These are phyloP conservation scores for Watsonalla binaria DNA, from an alignment of 2,888 invertebrate genomes.

Conservation along the genomic window DNA sequence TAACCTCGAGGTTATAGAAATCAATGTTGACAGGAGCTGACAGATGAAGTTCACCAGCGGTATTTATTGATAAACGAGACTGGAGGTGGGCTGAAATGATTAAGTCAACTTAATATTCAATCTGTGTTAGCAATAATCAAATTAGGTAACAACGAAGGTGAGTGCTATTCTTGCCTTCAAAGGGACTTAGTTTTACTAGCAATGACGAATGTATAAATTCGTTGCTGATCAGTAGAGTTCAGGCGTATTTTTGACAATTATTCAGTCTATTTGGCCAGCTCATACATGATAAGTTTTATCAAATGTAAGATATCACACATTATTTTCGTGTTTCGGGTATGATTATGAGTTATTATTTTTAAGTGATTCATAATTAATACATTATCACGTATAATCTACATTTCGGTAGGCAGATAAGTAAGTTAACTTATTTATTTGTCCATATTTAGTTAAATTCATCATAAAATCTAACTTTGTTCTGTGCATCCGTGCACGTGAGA, in stretches of 20 bases:
- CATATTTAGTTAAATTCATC: too few species aligned
- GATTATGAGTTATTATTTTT: too few species aligned
- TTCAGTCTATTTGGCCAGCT: too few species aligned
- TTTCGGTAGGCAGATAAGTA: too few species aligned
- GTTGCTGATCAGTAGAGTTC: not conserved
- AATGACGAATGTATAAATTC: not conserved
- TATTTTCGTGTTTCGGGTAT: too few species aligned
- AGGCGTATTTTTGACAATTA: not conserved
- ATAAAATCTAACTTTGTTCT: too few species aligned
- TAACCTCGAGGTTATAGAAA: conserved; percentile 46
- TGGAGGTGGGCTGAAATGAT: conserved; percentile 47
- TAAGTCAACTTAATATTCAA: not conserved
- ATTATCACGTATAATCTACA: too few species aligned
- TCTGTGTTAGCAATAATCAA: conserved; percentile 12
- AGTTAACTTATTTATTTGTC: too few species aligned
- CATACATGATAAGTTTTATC: too few species aligned
- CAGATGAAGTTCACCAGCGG: conserved; percentile 50
- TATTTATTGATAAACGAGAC: conserved; percentile 46
- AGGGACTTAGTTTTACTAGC: not conserved
- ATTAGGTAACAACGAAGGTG: not conserved
- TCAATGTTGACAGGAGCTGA: conserved; percentile 49
- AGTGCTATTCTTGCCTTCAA: not conserved
- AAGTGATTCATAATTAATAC: too few species aligned
- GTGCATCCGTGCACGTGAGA: too few species aligned
- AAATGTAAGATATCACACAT: too few species aligned